A percentile compares a stretch with the other conserved stretches of the same genome.
Conservation (phyloP, 1,140 invertebrate species). For the Tetraneura akinire region DNA sequence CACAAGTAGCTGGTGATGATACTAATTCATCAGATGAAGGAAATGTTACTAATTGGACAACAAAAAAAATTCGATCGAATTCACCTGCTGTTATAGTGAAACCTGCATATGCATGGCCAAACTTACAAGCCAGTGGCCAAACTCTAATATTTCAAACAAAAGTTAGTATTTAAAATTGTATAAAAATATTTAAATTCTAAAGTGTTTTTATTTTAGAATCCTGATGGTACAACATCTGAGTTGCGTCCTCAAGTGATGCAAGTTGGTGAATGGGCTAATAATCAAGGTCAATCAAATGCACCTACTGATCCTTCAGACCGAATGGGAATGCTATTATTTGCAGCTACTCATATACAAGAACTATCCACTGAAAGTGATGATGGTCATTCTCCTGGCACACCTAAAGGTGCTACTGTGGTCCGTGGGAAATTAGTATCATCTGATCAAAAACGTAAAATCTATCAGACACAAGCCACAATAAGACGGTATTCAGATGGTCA, state of each 20-base stretch:
- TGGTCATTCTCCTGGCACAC: constrained; percentile 20
- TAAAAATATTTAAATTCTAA: neutral
- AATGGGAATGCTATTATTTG: constrained; percentile 41
- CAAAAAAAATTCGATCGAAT: constrained; percentile 46
- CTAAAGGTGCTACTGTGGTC: constrained; percentile 35
- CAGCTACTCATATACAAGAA: constrained; percentile 44
- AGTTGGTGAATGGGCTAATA: constrained; percentile 45
- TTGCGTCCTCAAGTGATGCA: constrained; percentile 45
- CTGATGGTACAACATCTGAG: constrained; percentile 45
- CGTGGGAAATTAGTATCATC: constrained; percentile 39
- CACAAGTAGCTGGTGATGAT: constrained; percentile 45
- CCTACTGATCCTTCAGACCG: constrained; percentile 43
- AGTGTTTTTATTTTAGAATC: constrained; percentile 16
- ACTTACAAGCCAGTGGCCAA: constrained; percentile 42
- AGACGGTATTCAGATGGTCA: constrained; percentile 39
- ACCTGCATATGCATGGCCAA: constrained; percentile 38
- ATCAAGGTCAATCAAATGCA: constrained; percentile 40
- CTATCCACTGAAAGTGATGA: constrained; percentile 38
- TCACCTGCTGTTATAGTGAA: constrained; percentile 43
- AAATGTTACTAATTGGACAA: constrained; percentile 37
- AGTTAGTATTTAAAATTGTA: constrained; percentile 18
- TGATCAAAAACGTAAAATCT: constrained; percentile 34
- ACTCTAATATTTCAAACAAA: constrained; percentile 46
- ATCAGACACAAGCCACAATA: constrained; percentile 42
- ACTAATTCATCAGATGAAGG: constrained; percentile 45